Conservation (phyloP, 2,113 vertebrate species). For the Danionella cerebrum region DNA sequence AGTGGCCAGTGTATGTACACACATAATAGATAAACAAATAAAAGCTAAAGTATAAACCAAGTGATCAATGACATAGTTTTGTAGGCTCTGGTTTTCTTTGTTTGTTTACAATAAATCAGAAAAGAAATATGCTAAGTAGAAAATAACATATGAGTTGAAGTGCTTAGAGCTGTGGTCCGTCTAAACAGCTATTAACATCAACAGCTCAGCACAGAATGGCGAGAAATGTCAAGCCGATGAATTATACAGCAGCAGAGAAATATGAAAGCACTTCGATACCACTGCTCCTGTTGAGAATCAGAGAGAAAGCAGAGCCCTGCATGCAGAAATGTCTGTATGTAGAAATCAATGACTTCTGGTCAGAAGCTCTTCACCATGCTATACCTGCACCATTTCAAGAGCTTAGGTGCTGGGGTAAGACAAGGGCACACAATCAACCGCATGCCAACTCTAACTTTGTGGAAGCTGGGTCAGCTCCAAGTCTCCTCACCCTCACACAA, state of each 20-base stretch:
- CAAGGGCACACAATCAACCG: slow-evolving; percentile 25
- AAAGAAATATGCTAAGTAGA: neutral
- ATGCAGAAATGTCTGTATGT: slow-evolving; percentile 22
- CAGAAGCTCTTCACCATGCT: slow-evolving; percentile 32
- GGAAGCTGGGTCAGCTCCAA: slow-evolving; percentile 23
- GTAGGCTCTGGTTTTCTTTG: too few species aligned
- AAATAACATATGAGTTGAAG: neutral
- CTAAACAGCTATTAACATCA: slow-evolving; percentile 14
- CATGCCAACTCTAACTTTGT: slow-evolving; percentile 22
- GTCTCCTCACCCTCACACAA: neutral
- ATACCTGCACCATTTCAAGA: slow-evolving; percentile 30
- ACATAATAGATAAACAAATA: too few species aligned
- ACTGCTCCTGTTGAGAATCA: slow-evolving; percentile 18
- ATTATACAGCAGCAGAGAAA: slow-evolving; percentile 17
- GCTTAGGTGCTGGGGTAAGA: neutral
- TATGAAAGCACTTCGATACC: slow-evolving; percentile 19
- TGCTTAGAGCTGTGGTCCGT: neutral
- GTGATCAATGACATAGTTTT: too few species aligned
- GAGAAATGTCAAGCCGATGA: neutral
- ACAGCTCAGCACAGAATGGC: neutral
- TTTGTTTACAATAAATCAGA: neutral
- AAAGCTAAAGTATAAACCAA: too few species aligned
- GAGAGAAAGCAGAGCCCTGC: slow-evolving; percentile 26
- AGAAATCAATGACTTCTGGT: slow-evolving; percentile 37
- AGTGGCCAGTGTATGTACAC: too few species aligned